A percentile compares a stretch with the other conserved stretches of the same genome.
These are phyloP conservation scores for Delichon dasypus DNA, from an alignment of 2,797 vertebrate genomes.

Conservation along the genomic window DNA sequence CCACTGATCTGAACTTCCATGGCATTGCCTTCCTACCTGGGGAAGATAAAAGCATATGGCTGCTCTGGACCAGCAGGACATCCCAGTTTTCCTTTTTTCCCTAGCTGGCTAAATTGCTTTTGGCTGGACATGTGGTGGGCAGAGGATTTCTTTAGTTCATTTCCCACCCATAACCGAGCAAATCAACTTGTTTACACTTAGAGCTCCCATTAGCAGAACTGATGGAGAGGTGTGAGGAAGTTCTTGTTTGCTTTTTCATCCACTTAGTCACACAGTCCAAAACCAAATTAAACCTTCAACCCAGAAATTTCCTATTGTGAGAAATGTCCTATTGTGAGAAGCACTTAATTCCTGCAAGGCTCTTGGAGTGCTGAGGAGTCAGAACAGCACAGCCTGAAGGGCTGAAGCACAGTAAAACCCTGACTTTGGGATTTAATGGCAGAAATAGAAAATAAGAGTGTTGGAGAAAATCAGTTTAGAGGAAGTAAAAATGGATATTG, in stretches of 20 bases:
- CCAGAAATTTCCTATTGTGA: background rate
- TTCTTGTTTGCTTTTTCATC: constrained; percentile 40
- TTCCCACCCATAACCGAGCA: background rate
- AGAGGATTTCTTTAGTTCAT: background rate
- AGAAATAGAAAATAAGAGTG: constrained; percentile 30
- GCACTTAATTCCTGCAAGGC: constrained; percentile 15
- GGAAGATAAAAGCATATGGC: background rate
- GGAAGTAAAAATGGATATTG: constrained; percentile 13
- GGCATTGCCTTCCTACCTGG: background rate
- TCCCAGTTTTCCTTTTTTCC: background rate
- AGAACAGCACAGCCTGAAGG: background rate
- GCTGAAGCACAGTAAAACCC: background rate
- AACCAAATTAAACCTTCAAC: constrained; percentile 32
- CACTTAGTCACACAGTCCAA: background rate
- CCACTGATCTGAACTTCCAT: background rate
- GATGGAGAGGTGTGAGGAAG: background rate
- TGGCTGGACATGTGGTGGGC: background rate
- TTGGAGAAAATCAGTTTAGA: constrained; percentile 46
- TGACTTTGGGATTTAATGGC: constrained; percentile 21
- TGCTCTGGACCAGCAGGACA: background rate
- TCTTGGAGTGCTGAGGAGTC: constrained; percentile 40
- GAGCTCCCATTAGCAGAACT: background rate
- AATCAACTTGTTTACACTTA: background rate
- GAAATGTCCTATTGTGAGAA: constrained; percentile 19
- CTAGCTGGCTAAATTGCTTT: background rate